phyloP scores from a whole-genome alignment of 2,888 invertebrate genomes.

The Napeogenes sylphis region DNA sequence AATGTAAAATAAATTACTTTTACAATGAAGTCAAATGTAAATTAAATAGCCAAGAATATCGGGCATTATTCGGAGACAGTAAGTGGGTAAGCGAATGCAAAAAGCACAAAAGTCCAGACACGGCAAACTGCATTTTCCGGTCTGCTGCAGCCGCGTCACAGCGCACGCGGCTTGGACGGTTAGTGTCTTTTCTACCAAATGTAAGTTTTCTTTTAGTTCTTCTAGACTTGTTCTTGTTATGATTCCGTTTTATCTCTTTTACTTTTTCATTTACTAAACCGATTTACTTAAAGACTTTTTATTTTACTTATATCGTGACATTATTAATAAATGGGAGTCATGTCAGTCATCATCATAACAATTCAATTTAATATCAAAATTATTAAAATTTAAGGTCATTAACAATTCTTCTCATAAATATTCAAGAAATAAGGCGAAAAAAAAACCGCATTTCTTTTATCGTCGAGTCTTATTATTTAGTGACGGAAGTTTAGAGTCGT shows the following conservation, averaged over 20 bases:
- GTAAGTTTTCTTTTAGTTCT: background rate
- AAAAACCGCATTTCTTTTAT: constrained; percentile 44
- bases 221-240: background rate
- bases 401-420: constrained; percentile 1
- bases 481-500: constrained; percentile 39
- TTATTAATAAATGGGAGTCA: background rate
- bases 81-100: constrained; percentile 29
- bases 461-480: constrained; percentile 55
- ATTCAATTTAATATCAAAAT: background rate
- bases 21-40: too few relatives aligned
- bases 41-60: constrained; percentile 1
- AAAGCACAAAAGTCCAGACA: constrained; percentile 32
- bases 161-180: constrained; percentile 3
- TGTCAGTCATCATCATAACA: background rate
- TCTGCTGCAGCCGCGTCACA: constrained; percentile 31
- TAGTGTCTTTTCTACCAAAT: background rate
- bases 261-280: background rate
- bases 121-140: constrained; percentile 47
- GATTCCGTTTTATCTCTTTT: background rate
- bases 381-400: constrained; percentile 4
- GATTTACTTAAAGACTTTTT: background rate
- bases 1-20: too few relatives aligned
- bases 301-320: background rate
- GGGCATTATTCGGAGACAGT: constrained; percentile 12
- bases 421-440: background rate